Percentiles rank a stretch among this genome's conserved stretches.
phyloP scores from a whole-genome alignment of 2,113 vertebrate genomes.

The Cichladusa arquata region DNA sequence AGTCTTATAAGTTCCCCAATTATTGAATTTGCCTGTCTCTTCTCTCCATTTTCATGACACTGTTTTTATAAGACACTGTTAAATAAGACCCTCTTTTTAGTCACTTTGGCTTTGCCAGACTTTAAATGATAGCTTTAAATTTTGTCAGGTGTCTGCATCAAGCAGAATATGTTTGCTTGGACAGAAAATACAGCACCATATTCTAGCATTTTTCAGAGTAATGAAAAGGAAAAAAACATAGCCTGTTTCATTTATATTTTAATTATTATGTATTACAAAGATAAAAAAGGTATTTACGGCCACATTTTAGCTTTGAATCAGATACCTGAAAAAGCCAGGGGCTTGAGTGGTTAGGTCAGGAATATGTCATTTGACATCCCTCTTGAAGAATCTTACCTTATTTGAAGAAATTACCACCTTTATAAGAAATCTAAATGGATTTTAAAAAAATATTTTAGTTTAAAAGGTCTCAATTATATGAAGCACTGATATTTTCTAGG shows the following conservation, averaged over 20 bases:
- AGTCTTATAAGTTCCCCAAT: background rate
- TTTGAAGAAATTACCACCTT: background rate
- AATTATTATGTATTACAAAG: background rate
- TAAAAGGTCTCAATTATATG: background rate
- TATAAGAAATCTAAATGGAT: background rate
- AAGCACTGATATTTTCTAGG: background rate
- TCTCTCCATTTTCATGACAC: background rate
- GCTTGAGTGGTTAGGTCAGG: background rate
- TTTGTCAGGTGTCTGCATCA: background rate
- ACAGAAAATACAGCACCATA: background rate
- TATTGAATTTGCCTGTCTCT: background rate
- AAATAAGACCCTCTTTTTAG: background rate
- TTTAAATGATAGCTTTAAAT: background rate
- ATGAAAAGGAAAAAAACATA: background rate
- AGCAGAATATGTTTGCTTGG: background rate
- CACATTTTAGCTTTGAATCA: background rate
- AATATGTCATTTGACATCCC: background rate
- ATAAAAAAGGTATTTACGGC: background rate
- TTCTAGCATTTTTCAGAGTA: background rate
- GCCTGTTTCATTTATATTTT: background rate
- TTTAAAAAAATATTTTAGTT: background rate
- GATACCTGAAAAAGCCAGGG: background rate
- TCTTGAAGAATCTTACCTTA: background rate
- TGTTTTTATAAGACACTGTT: background rate
- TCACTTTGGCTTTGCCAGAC: background rate